Conservation (phyloP, 2,113 vertebrate genomes). For the Acanthisitta chloris region DNA sequence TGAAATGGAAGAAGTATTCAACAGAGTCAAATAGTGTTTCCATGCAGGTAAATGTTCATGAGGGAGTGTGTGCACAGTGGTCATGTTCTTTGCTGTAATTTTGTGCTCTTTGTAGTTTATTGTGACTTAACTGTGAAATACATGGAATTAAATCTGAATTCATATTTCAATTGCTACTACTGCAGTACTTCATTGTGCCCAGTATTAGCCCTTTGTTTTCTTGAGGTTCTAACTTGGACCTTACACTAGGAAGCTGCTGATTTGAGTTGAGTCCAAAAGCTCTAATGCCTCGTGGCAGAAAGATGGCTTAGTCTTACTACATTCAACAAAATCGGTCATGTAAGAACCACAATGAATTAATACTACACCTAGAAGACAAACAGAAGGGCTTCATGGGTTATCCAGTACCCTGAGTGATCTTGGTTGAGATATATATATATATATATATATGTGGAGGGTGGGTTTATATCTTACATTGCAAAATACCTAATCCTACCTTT, state of each 20-base stretch:
- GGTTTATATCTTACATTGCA: not conserved
- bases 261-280: not conserved
- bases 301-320: not conserved
- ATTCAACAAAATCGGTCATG: not conserved
- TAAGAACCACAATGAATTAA: not conserved
- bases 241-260: not conserved
- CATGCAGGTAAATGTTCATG: not conserved
- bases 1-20: not conserved
- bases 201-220: not conserved
- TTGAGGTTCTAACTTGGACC: not conserved
- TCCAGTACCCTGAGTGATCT: not conserved
- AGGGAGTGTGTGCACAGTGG: not conserved
- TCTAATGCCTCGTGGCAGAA: not conserved
- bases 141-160: not conserved
- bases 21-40: not conserved
- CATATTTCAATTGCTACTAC: not conserved
- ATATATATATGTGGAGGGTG: too few relatives aligned
- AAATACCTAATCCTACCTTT: not conserved
- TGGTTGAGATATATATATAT: accelerated
- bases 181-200: not conserved
- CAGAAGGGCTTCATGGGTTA: accelerated
- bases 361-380: not conserved
- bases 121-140: not conserved
- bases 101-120: not conserved
- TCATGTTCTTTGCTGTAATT: not conserved